Conservation (phyloP, 2,888 invertebrate species). For the Drosophila conformis region DNA sequence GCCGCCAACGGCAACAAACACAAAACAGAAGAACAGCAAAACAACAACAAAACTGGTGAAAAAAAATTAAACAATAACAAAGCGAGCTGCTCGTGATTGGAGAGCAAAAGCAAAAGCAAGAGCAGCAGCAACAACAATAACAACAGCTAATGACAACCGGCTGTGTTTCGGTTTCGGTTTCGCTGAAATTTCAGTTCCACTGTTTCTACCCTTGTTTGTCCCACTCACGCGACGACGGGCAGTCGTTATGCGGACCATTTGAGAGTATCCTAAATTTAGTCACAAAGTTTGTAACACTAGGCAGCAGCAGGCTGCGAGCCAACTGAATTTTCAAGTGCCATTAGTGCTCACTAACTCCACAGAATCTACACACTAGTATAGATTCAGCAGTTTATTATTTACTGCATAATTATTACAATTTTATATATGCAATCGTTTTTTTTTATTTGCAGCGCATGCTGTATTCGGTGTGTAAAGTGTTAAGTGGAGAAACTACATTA, state of each 20-base stretch:
- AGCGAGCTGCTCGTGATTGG: slow-evolving; percentile 36
- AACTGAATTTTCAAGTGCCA: not conserved
- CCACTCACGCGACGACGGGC: slow-evolving; percentile 64
- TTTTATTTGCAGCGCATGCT: slow-evolving; percentile 21
- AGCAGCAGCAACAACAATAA: slow-evolving; percentile 3
- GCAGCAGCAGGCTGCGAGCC: not conserved
- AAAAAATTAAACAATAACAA: slow-evolving; percentile 54
- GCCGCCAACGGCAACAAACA: slow-evolving; percentile 64
- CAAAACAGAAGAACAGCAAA: slow-evolving; percentile 47
- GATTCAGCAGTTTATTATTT: not conserved
- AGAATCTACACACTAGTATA: not conserved
- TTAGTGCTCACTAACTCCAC: not conserved
- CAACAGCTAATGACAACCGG: slow-evolving; percentile 40
- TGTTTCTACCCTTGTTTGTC: slow-evolving; percentile 59
- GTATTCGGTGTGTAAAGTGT: slow-evolving; percentile 17
- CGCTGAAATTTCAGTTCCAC: slow-evolving; percentile 31
- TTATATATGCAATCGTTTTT: not conserved
- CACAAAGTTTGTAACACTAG: slow-evolving; percentile 24
- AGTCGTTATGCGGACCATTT: slow-evolving; percentile 33
- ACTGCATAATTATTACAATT: not conserved
- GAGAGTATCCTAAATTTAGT: slow-evolving; percentile 1
- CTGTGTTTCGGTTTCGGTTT: slow-evolving; percentile 46
- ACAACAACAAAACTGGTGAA: slow-evolving; percentile 25
- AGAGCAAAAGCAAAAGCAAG: slow-evolving; percentile 18
- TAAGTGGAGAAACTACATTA: not conserved